These are phyloP conservation scores for Candidula unifasciata DNA, from an alignment of 2,888 invertebrate genomes.

Conservation along the genomic window DNA sequence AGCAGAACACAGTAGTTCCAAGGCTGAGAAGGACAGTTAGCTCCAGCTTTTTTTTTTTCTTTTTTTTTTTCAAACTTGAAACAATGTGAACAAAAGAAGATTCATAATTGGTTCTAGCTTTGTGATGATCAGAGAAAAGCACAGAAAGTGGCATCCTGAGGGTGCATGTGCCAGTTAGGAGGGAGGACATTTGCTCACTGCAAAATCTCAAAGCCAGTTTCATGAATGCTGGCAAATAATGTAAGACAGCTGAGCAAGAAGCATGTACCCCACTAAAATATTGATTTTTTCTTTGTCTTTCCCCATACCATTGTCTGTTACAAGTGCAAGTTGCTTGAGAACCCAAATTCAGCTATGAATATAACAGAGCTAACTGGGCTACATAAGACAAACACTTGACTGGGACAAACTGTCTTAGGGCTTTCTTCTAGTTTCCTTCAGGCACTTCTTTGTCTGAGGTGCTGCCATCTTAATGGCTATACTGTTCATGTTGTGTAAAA, in stretches of 20 bases:
- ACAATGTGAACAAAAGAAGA: conserved; percentile 61
- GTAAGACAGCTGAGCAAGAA: conserved; percentile 70
- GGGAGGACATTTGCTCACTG: conserved; percentile 50
- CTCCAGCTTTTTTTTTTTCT: conserved; percentile 59
- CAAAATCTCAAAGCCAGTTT: conserved; percentile 51
- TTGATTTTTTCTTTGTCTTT: conserved; percentile 76
- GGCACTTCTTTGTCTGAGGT: conserved; percentile 56
- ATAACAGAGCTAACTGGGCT: conserved; percentile 54
- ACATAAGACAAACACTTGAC: conserved; percentile 54
- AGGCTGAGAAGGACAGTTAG: conserved; percentile 17
- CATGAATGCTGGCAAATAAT: conserved; percentile 61
- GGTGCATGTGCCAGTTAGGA: conserved; percentile 35
- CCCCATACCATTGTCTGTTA: conserved; percentile 69
- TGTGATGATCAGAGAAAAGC: conserved; percentile 56
- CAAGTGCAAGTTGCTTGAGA: conserved; percentile 71
- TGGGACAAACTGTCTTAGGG: conserved; percentile 48
- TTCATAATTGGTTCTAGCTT: conserved; percentile 63
- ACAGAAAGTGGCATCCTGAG: conserved; percentile 34
- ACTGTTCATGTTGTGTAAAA: conserved; percentile 35
- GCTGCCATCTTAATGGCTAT: conserved; percentile 50
- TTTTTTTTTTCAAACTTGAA: too few relatives aligned
- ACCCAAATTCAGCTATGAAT: conserved; percentile 64
- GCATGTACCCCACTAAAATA: conserved; percentile 60
- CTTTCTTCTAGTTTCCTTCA: conserved; percentile 47
- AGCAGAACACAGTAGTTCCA: conserved; percentile 23